Percentiles rank a stretch among this genome's conserved stretches.
These are phyloP conservation scores for Epirrita christyi DNA, from an alignment of 2,888 invertebrate genomes.

Conservation along the genomic window DNA sequence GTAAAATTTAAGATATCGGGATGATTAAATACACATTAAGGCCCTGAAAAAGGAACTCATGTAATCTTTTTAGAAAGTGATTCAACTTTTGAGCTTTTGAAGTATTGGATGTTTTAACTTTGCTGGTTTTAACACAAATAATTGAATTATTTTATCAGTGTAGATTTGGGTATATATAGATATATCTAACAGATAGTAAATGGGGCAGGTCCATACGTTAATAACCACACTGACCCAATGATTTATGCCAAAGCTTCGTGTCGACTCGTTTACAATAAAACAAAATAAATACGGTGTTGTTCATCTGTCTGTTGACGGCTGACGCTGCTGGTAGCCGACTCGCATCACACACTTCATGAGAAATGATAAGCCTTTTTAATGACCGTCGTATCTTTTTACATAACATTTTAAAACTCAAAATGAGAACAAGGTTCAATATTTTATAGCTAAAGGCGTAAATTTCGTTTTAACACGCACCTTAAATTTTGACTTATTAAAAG, in stretches of 20 bases:
- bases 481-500: constrained; percentile 58
- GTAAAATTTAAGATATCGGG: background rate
- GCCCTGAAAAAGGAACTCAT: background rate
- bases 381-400: constrained; percentile 38
- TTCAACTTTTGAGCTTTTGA: too few relatives aligned
- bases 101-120: too few relatives aligned
- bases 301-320: constrained; percentile 30
- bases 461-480: constrained; percentile 51
- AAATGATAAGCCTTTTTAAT: constrained; percentile 33
- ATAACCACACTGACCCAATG: constrained; percentile 41
- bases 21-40: background rate
- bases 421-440: constrained; percentile 44
- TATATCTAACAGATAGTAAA: too few relatives aligned
- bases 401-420: constrained; percentile 41
- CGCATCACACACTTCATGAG: constrained; percentile 26
- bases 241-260: constrained; percentile 48
- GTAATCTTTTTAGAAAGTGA: too few relatives aligned
- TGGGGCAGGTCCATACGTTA: constrained; percentile 35
- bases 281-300: constrained; percentile 47
- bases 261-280: constrained; percentile 48
- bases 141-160: too few relatives aligned
- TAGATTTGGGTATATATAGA: too few relatives aligned
- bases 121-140: too few relatives aligned
- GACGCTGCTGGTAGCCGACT: constrained; percentile 27
- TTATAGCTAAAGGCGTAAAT: constrained; percentile 50